Evolutionary conservation across 35 echinoderm and acorn worm species (phyloP).

Genomic region (Apostichopus californicus): DNA sequence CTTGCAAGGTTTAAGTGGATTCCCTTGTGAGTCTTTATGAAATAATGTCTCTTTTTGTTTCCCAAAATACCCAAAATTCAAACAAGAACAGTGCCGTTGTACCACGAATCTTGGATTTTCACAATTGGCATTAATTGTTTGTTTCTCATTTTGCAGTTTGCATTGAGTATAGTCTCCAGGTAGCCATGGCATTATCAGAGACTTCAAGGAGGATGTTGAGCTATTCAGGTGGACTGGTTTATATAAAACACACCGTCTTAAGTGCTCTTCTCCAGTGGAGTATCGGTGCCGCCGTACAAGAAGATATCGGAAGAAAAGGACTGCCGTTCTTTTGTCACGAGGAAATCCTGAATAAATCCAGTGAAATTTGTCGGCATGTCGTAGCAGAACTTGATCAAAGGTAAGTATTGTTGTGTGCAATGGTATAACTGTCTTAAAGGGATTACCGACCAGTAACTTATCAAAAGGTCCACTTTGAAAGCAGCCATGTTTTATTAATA

Average conservation of each 20-base stretch:
- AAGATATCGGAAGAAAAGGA: not conserved
- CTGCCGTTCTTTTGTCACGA: constrained; percentile 35
- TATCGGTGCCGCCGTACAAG: constrained; percentile 20
- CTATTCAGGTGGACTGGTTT: not conserved
- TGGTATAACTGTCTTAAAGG: too few species aligned
- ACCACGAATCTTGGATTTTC: too few species aligned
- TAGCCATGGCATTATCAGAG: not conserved
- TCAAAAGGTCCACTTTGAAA: too few species aligned
- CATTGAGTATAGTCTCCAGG: not conserved
- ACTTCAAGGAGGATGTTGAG: not conserved
- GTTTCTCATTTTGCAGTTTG: not conserved
- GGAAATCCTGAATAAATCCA: constrained; percentile 46
- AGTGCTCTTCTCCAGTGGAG: constrained; percentile 33
- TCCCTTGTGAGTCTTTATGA: too few species aligned
- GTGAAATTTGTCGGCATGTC: constrained; percentile 25
- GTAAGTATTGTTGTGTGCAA: constrained; percentile 18
- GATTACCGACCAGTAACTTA: too few species aligned
- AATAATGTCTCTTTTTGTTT: too few species aligned
- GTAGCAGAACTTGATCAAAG: constrained; percentile 41
- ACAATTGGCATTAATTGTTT: too few species aligned
- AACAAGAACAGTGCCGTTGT: too few species aligned
- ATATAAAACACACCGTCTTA: constrained; percentile 23
- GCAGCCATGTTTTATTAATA: too few species aligned
- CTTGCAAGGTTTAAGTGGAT: too few species aligned
- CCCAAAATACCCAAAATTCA: too few species aligned